phyloP scores from a whole-genome alignment of 2,888 invertebrate species.

The Mactromeris polynyma region DNA sequence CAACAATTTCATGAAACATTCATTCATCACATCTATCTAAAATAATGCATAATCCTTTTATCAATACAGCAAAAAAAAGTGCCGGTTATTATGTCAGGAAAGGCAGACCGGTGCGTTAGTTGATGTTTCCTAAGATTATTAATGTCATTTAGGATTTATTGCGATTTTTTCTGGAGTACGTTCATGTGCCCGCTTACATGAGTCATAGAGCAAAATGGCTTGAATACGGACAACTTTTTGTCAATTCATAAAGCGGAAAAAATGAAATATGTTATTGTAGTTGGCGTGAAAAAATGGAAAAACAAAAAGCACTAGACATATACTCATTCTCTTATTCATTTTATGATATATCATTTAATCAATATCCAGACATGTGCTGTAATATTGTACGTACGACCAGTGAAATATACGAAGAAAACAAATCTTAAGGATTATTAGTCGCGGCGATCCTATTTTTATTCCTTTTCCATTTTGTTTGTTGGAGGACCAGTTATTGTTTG shows the following conservation, averaged over 20 bases:
- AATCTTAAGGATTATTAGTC: no score
- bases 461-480: no score
- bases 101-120: background rate
- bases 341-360: background rate
- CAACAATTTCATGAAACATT: slow-evolving; percentile 28
- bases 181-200: background rate
- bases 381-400: background rate
- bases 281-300: background rate
- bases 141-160: slow-evolving; percentile 49
- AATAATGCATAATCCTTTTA: slow-evolving; percentile 40
- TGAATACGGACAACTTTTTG: background rate
- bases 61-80: slow-evolving; percentile 13
- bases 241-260: background rate
- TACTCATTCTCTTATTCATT: background rate
- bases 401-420: background rate
- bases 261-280: background rate
- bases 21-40: slow-evolving; percentile 24
- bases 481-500: no score
- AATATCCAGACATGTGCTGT: background rate
- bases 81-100: slow-evolving; percentile 13
- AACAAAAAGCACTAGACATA: background rate
- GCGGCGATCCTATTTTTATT: no score
- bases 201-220: background rate
- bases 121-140: slow-evolving; percentile 32
- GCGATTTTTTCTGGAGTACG: background rate